Evolutionary conservation across 2,113 vertebrate genomes (phyloP), one percentile per base, ranked within the genome.

Genomic region (Neolamprologus caudopunctatus): DNA sequence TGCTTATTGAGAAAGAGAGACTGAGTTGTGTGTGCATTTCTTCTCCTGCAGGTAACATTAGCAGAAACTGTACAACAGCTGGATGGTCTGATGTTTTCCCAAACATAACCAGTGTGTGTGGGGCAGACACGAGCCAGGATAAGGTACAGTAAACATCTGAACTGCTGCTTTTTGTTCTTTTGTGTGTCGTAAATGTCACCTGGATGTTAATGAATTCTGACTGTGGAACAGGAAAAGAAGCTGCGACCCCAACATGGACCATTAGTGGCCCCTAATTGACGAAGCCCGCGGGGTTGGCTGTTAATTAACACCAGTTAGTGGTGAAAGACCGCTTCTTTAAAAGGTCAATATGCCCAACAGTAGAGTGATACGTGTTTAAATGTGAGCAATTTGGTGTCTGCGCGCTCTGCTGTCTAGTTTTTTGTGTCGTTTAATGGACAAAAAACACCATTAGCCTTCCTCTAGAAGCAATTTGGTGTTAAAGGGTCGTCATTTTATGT

Each of bases 81-180:
- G 98, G 98, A 5, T 99, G 98, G 98, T 97, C 97, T 0, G 96
- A 97, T 5, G 96, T 95, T 5, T 98, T 98, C 91, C 98, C 98
- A 28, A 96, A 97, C 89, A 96, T 98, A 84, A 81, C 92, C 79
- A 97, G 95, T 2, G 97, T 96, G 1, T 99, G 98, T 78, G 97
- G 96, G 75, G 96, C 96, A 17, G 94, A 94, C 17, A 93, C 92
- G 2, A 88, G 80, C 82, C 91, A 96, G 57, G 92, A 96, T 8
- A 95, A 95, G 96, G 96, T 96, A 84, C 16, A 24, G 13, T 4
- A 37, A n/a, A 45, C 24, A 2, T 7, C 35, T 24, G 14, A 2
- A 50, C 45, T 31, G 71, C 6, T 17, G 33, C 47, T 11, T 82
- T 54, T 3, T 19, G 21, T 13, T 1, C 24, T 13, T 16, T 14